A percentile compares a stretch with the other conserved stretches of the same genome.
Evolutionary conservation across 1,140 invertebrate species (phyloP).

Genomic region (Archivesica marissinica): DNA sequence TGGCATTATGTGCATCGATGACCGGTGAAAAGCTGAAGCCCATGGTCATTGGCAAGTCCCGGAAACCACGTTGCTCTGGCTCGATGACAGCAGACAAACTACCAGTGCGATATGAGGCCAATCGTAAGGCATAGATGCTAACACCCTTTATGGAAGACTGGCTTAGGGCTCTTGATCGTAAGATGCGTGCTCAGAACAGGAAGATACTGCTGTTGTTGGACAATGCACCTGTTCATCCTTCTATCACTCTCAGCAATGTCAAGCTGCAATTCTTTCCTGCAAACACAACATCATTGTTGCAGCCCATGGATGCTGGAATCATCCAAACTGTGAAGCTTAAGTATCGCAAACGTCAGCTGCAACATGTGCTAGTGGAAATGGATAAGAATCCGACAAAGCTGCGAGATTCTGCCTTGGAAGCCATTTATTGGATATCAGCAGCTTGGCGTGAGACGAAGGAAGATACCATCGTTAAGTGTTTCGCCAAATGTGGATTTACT

Average conservation of each 20-base stretch:
- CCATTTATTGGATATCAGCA: too few relatives aligned
- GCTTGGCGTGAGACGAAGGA: too few relatives aligned
- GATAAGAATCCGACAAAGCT: too few relatives aligned
- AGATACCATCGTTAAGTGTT: too few relatives aligned
- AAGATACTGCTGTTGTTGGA: conserved; percentile 68
- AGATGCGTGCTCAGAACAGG: conserved; percentile 53
- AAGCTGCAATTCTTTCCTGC: conserved; percentile 83
- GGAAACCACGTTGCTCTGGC: too few relatives aligned
- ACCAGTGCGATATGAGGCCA: conserved; percentile 48
- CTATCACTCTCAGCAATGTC: conserved; percentile 72
- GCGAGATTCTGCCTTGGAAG: too few relatives aligned
- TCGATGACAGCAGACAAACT: not conserved
- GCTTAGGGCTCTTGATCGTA: conserved; percentile 66
- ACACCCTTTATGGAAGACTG: conserved; percentile 71
- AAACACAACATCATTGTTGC: conserved; percentile 26
- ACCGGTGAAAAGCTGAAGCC: too few relatives aligned
- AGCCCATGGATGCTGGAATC: conserved; percentile 51
- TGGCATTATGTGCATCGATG: too few relatives aligned
- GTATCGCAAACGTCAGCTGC: too few relatives aligned
- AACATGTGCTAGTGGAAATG: too few relatives aligned
- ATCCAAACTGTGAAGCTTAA: conserved; percentile 46
- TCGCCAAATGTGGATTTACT: too few relatives aligned
- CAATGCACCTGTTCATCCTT: conserved; percentile 67
- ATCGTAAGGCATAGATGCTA: conserved; percentile 85
- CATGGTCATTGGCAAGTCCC: too few relatives aligned